Conservation (phyloP, 2,113 vertebrate species). For the Thymallus thymallus region DNA sequence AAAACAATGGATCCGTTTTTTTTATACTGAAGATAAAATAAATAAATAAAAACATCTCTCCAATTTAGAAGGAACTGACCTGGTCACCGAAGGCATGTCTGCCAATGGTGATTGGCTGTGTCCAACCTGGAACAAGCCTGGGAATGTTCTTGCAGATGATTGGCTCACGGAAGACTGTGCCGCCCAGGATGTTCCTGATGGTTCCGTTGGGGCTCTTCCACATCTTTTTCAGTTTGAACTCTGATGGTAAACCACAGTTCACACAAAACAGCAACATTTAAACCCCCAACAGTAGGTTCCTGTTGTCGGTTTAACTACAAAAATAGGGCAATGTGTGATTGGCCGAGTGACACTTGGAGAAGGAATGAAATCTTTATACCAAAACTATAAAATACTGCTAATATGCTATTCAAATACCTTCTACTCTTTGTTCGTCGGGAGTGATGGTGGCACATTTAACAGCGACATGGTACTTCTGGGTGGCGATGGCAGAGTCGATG, state of each 20-base stretch:
- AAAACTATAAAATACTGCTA: neutral
- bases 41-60: no score
- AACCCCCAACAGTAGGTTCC: neutral
- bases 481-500: constrained; percentile 92
- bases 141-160: constrained; percentile 98
- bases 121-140: constrained; percentile 93
- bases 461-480: constrained; percentile 90
- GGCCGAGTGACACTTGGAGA: neutral
- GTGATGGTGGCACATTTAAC: constrained; percentile 99
- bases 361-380: neutral
- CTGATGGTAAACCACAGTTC: constrained; percentile 49
- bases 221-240: constrained; percentile 98
- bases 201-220: constrained; percentile 99
- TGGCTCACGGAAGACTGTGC: constrained; percentile 96
- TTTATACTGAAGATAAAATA: neutral
- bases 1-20: neutral
- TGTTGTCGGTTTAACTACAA: neutral
- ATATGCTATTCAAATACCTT: constrained; percentile 73
- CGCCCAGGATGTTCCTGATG: constrained; percentile 96
- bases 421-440: constrained; percentile 89
- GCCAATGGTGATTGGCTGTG: constrained; percentile 92
- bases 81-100: constrained; percentile 95
- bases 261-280: neutral
- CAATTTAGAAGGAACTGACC: constrained; percentile 63
- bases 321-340: no score